phyloP scores from a whole-genome alignment of 1,140 invertebrate species.

The Muscidifurax raptorellus region DNA sequence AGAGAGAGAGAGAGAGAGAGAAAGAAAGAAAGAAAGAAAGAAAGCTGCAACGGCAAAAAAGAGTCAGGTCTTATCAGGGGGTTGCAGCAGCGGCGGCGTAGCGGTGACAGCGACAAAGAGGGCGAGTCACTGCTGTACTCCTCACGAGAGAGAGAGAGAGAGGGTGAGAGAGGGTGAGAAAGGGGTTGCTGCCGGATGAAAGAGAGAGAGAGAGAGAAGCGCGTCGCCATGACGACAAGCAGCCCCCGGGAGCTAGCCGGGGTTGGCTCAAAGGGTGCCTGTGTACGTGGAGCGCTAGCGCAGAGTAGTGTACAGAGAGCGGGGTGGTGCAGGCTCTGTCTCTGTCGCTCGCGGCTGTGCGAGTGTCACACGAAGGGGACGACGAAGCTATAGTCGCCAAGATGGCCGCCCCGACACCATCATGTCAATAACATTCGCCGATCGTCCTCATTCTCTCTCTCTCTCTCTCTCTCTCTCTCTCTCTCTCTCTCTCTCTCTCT shows the following conservation, averaged over 20 bases:
- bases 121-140: neutral
- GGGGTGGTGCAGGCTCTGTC: conserved; percentile 59
- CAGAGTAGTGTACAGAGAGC: neutral
- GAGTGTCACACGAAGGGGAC: conserved; percentile 74
- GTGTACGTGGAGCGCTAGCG: conserved; percentile 53
- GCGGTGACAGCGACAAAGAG: neutral
- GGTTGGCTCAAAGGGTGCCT: conserved; percentile 69
- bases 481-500: conserved; percentile 28
- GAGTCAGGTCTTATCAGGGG: neutral
- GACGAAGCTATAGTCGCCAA: conserved; percentile 50
- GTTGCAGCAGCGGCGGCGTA: neutral
- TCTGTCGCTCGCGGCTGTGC: conserved; percentile 39
- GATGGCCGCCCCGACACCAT: conserved; percentile 74
- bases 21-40: too few species aligned
- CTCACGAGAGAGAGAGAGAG: neutral
- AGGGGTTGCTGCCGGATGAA: neutral
- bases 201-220: conserved; percentile 63
- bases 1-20: too few species aligned
- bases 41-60: neutral
- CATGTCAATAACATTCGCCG: conserved; percentile 78
- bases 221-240: conserved; percentile 70
- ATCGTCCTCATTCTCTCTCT: conserved; percentile 58
- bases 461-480: conserved; percentile 57
- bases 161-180: conserved; percentile 8
- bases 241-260: conserved; percentile 60